Conservation (phyloP, 2,113 vertebrate species). For the Trogon melanurus region DNA sequence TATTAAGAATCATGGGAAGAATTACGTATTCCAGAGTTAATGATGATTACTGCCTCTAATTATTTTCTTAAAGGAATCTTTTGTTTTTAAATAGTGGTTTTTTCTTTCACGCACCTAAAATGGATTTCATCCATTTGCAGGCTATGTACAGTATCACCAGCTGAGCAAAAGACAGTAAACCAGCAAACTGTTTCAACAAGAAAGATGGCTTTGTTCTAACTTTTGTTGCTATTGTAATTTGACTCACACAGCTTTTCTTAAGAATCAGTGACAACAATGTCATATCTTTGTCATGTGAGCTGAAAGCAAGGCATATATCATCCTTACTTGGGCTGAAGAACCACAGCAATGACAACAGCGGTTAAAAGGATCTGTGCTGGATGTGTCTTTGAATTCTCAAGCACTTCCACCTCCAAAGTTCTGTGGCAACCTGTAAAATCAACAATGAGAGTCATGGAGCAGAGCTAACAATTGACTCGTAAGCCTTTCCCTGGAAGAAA, state of each 20-base stretch:
- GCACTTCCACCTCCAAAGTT: neutral
- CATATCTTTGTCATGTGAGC: neutral
- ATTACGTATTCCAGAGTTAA: conserved; percentile 61
- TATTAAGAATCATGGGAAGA: conserved; percentile 51
- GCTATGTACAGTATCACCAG: neutral
- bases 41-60: conserved; percentile 50
- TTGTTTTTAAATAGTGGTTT: conserved; percentile 39
- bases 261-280: neutral
- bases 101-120: conserved; percentile 30
- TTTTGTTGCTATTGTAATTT: conserved; percentile 13
- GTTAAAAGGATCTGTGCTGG: neutral
- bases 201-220: conserved; percentile 30
- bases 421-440: neutral
- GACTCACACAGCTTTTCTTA: conserved; percentile 12
- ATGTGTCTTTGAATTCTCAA: neutral
- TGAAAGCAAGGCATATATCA: neutral
- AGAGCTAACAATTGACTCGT: neutral
- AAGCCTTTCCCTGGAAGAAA: neutral
- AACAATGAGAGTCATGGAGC: neutral
- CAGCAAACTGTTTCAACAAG: conserved; percentile 8
- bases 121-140: neutral
- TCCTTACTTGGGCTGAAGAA: conserved; percentile 29
- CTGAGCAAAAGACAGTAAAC: conserved; percentile 7
- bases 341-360: neutral
- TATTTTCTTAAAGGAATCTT: conserved; percentile 71